Percentiles rank a stretch among this genome's conserved stretches.
Conservation (phyloP, 2,113 vertebrate species). For the Charadrius vociferus region DNA sequence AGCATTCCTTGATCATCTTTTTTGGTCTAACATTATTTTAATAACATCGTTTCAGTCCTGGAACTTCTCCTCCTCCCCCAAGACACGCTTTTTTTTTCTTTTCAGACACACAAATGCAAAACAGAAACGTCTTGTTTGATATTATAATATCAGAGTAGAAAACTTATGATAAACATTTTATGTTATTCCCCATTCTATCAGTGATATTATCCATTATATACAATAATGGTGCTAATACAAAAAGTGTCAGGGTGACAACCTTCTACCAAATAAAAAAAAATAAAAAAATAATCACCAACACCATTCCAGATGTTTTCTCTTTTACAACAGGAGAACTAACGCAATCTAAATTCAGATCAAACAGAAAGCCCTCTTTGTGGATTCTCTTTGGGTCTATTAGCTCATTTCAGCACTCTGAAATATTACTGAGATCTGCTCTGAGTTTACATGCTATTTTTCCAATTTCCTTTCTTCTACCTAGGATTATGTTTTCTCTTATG, state of each 20-base stretch:
- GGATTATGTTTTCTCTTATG: not conserved
- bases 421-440: not conserved
- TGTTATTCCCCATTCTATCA: not conserved
- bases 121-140: not conserved
- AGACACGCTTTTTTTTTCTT: not conserved
- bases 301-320: not conserved
- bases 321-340: not conserved
- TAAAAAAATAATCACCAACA: not conserved
- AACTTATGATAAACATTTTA: not conserved
- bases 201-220: not conserved
- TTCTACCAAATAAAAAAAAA: not conserved
- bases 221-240: not conserved
- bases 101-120: not conserved
- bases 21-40: not conserved
- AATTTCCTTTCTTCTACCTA: not conserved
- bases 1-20: not conserved
- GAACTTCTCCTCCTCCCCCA: not conserved
- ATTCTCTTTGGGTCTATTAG: not conserved
- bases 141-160: not conserved
- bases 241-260: not conserved
- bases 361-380: not conserved
- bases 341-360: not conserved
- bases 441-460: not conserved
- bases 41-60: not conserved
- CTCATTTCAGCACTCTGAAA: not conserved